Conservation (phyloP, 1,140 invertebrate species). For the Cydia fagiglandana region DNA sequence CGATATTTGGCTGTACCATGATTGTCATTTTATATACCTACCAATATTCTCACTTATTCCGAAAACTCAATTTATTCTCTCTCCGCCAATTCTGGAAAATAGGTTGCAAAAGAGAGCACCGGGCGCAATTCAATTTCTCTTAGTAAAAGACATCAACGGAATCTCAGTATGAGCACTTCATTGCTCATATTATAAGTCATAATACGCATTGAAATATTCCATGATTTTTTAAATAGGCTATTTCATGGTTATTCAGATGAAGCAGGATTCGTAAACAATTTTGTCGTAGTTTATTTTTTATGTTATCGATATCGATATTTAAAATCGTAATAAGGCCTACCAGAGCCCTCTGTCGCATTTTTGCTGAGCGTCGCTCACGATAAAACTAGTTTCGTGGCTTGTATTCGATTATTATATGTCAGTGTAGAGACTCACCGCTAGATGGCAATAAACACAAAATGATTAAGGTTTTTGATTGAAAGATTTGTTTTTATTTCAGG, state of each 20-base stretch:
- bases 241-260: too few species aligned
- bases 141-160: background rate
- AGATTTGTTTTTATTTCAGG: slow-evolving; percentile 69
- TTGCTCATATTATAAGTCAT: background rate
- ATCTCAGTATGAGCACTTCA: background rate
- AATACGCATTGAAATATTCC: background rate
- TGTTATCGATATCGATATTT: background rate
- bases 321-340: background rate
- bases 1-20: too few species aligned
- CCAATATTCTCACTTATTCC: too few species aligned
- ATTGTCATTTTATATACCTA: too few species aligned
- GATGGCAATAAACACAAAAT: slow-evolving; percentile 7
- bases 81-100: too few species aligned
- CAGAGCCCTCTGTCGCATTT: background rate
- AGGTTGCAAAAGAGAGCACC: too few species aligned
- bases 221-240: background rate
- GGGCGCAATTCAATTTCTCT: background rate
- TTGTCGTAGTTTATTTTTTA: background rate
- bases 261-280: too few species aligned
- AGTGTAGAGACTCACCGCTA: slow-evolving; percentile 4
- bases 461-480: too few species aligned
- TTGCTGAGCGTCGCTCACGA: background rate
- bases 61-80: too few species aligned
- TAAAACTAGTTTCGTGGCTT: background rate
- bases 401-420: background rate